These are phyloP conservation scores for Calephelis nemesis DNA, from an alignment of 1,140 invertebrate species.

Conservation along the genomic window DNA sequence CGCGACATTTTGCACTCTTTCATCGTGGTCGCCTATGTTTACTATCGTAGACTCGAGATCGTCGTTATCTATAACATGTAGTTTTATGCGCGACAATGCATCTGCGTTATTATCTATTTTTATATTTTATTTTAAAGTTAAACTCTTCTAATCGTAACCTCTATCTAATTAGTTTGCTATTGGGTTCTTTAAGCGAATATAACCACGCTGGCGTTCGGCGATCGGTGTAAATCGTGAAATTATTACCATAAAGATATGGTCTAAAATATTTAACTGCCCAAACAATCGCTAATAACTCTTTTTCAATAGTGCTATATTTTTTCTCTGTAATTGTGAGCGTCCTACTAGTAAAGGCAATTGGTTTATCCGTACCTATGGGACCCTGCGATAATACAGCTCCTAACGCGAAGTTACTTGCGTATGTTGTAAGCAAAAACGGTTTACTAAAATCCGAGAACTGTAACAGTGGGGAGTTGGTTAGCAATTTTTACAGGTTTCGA, in stretches of 20 bases:
- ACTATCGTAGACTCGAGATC: too few relatives aligned
- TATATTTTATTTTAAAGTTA: too few relatives aligned
- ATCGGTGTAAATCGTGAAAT: conserved; percentile 14
- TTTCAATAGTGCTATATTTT: conserved; percentile 33
- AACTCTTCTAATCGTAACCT: conserved; percentile 26
- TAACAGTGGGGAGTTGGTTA: conserved; percentile 8
- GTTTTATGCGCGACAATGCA: too few relatives aligned
- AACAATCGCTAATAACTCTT: conserved; percentile 25
- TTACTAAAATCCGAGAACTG: conserved; percentile 34
- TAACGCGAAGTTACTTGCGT: conserved; percentile 29
- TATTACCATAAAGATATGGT: conserved; percentile 36
- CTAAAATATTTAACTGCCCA: conserved; percentile 30
- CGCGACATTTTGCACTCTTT: background rate
- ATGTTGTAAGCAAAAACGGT: conserved; percentile 35
- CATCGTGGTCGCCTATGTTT: too few relatives aligned
- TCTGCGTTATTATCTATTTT: conserved; percentile 2
- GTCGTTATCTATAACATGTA: too few relatives aligned
- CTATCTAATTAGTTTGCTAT: conserved; percentile 17
- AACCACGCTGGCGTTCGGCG: too few relatives aligned
- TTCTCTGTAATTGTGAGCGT: conserved; percentile 25
- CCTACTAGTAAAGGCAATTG: conserved; percentile 29
- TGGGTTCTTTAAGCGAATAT: too few relatives aligned
- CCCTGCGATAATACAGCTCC: conserved; percentile 35
- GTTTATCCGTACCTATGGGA: conserved; percentile 26
- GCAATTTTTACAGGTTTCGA: conserved; percentile 1